These are phyloP conservation scores for Sphaeridia pumilis DNA, from an alignment of 2,888 invertebrate genomes.

Conservation along the genomic window DNA sequence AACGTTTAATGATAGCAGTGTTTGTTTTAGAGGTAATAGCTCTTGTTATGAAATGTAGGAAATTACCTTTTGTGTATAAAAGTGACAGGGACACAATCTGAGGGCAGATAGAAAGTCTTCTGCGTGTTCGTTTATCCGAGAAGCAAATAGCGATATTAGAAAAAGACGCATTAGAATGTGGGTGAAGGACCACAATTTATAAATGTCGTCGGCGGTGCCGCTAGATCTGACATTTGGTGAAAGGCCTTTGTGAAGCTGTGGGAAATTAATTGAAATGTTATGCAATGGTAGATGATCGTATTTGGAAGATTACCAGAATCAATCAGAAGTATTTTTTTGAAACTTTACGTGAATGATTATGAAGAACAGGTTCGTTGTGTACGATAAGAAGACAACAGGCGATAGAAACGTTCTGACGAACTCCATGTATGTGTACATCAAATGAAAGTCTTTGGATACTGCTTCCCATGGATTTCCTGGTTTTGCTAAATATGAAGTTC, in stretches of 20 bases:
- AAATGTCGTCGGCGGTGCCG: not conserved
- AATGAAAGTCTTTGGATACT: conserved; percentile 5
- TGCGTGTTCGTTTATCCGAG: conserved; percentile 10
- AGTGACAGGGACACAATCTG: not conserved
- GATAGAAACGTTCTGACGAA: conserved; percentile 8
- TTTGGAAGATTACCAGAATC: not conserved
- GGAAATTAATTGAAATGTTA: not conserved
- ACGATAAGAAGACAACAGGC: conserved; percentile 7
- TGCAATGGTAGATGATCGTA: not conserved
- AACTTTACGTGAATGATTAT: conserved; percentile 13
- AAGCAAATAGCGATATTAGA: conserved; percentile 5
- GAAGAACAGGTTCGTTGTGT: conserved; percentile 9
- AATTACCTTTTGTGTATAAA: not conserved
- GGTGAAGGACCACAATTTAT: conserved; percentile 10
- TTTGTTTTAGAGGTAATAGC: not conserved
- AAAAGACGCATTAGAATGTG: conserved; percentile 2
- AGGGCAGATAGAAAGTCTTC: conserved; percentile 3
- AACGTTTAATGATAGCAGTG: not conserved
- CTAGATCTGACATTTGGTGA: not conserved
- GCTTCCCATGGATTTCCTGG: conserved; percentile 2
- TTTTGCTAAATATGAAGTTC: not conserved
- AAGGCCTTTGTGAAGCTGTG: conserved; percentile 12
- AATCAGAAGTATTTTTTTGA: not conserved
- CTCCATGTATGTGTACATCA: not conserved
- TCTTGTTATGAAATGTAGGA: not conserved